Evolutionary conservation across 2,888 invertebrate species (phyloP), one percentile per base, ranked within the genome.

Genomic region (Liopterus haemorrhoidalis): DNA sequence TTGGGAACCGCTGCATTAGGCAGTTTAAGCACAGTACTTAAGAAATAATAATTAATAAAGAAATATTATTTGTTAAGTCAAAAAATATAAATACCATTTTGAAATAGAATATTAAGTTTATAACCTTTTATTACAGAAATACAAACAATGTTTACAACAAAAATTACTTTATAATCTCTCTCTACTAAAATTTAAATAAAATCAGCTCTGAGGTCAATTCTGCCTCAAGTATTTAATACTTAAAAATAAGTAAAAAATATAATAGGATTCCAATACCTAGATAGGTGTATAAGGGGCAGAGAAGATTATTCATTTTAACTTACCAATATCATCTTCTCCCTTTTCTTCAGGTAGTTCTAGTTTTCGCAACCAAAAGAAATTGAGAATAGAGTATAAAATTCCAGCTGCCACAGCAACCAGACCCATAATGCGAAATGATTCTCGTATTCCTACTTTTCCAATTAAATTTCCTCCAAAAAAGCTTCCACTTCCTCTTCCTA

Each of bases 371-470:
- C 84, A 86, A 56, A 79, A 74, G 54, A 79, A 78, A 61, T 88
- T 83, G 12, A 86, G 62, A 1, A 84, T 55, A 0, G 81, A 81
- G 53, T 88, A 88, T 3, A 78, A 62, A 3, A 82, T 70, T 16
- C 86, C 87, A 12, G 82, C 81, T 1, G 79, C 71, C 43, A 82
- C 81, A 0, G 85, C 83, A 31, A 81, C 70, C 0, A 83, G 67
- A 0, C 87, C 87, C 84, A 88, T 86, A 51, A 84, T 76, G 11
- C 85, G 74, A 63, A 88, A 89, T 0, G 85, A 81, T 59, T 85
- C 78, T 45, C 86, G 71, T 4, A 85, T 87, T 0, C 85, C 86
- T 30, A 82, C 73, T 39, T 80, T 78, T 0, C 82, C 82, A 50
- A 88, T 86, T 8, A 88, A 71, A 11, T 83, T 73, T 30, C 88